phyloP scores from a whole-genome alignment of 2,888 invertebrate species.

The Gisinianus flammeolus region DNA sequence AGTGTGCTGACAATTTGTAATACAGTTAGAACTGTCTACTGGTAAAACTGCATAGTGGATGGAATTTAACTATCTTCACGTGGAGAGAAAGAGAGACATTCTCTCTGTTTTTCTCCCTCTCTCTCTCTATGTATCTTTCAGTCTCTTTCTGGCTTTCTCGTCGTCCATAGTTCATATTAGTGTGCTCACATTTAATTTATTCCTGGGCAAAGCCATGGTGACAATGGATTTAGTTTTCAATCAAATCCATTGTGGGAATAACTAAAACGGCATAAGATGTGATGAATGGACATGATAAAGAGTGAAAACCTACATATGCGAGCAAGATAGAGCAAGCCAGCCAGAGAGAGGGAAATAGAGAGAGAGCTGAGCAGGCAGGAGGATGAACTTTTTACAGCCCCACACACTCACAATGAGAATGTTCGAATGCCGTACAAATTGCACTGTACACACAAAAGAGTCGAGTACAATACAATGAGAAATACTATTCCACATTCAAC shows the following conservation, averaged over 20 bases:
- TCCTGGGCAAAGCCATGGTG: not conserved
- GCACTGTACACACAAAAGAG: conserved; percentile 22
- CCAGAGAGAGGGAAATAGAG: too few species aligned
- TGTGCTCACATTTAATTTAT: conserved; percentile 13
- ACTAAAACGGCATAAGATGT: conserved; percentile 11
- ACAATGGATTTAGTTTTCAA: conserved; percentile 7
- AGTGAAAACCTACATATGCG: conserved; percentile 10
- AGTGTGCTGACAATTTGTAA: too few species aligned
- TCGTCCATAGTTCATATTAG: too few species aligned
- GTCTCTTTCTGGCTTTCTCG: too few species aligned
- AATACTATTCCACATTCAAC: conserved; percentile 1
- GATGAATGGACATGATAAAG: conserved; percentile 19
- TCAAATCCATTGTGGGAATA: not conserved
- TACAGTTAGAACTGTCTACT: too few species aligned
- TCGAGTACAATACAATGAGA: not conserved
- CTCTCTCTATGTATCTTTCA: too few species aligned
- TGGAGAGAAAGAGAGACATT: too few species aligned
- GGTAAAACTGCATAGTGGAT: too few species aligned
- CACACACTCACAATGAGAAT: not conserved
- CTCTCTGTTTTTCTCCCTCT: too few species aligned
- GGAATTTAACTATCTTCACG: too few species aligned
- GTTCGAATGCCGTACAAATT: conserved; percentile 22
- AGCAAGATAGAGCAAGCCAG: too few species aligned
- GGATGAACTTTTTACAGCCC: conserved; percentile 24
- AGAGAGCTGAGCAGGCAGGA: not conserved